These are phyloP conservation scores for Epistrophella euchroma DNA, from an alignment of 2,888 invertebrate species.

Conservation along the genomic window DNA sequence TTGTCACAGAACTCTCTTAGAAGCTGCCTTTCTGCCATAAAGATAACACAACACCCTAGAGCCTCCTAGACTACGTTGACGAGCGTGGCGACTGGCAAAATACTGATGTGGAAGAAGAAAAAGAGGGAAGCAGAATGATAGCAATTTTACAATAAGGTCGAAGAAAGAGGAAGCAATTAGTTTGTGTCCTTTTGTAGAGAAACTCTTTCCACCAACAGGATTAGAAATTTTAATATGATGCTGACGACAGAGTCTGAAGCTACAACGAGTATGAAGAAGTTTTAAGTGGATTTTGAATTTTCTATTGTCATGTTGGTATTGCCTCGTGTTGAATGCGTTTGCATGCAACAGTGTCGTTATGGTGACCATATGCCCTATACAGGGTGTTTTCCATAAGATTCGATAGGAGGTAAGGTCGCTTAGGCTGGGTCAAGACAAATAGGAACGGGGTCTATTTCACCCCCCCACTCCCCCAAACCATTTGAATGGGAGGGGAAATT, in stretches of 20 bases:
- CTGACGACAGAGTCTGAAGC: slow-evolving; percentile 15
- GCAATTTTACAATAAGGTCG: slow-evolving; percentile 36
- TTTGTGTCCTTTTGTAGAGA: slow-evolving; percentile 50
- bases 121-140: not conserved
- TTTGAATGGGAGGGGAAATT: too few species aligned
- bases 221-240: slow-evolving; percentile 45
- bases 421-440: too few species aligned
- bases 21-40: slow-evolving; percentile 17
- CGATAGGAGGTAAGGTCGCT: too few species aligned
- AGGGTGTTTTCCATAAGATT: too few species aligned
- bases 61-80: not conserved
- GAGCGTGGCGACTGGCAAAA: too few species aligned
- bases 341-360: not conserved
- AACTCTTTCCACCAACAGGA: slow-evolving; percentile 35
- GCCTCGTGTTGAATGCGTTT: not conserved
- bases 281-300: slow-evolving; percentile 44
- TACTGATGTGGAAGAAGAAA: not conserved
- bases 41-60: slow-evolving; percentile 22
- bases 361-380: not conserved
- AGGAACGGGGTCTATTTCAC: too few species aligned
- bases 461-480: too few species aligned
- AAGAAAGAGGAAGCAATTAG: slow-evolving; percentile 63
- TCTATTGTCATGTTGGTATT: slow-evolving; percentile 6
- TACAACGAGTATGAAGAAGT: slow-evolving; percentile 25
- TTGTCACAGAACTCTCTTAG: not conserved